phyloP scores from a whole-genome alignment of 2,888 invertebrate species.

The Sphaerophoria taeniata region DNA sequence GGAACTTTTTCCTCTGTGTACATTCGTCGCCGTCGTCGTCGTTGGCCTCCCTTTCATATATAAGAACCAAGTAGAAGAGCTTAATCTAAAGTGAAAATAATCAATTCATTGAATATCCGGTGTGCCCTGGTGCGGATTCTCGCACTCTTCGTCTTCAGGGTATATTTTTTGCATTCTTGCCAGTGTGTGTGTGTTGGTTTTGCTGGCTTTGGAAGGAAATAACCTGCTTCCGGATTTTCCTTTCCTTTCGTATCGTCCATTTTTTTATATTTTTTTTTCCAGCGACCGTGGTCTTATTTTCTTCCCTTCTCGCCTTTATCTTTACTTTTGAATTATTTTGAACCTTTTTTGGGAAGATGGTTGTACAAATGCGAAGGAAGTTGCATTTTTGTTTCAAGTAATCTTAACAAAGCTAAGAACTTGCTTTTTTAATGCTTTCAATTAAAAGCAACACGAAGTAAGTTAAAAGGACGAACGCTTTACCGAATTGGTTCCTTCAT shows the following conservation, averaged over 20 bases:
- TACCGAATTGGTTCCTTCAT: slow-evolving; percentile 38
- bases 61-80: slow-evolving; percentile 29
- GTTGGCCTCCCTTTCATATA: too few relatives aligned
- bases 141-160: not conserved
- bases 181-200: slow-evolving; percentile 23
- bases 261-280: slow-evolving; percentile 11
- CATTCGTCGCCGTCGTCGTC: too few relatives aligned
- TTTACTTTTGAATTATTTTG: not conserved
- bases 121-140: slow-evolving; percentile 39
- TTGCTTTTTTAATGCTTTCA: slow-evolving; percentile 38
- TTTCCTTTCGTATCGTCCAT: not conserved
- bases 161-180: not conserved
- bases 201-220: slow-evolving; percentile 34
- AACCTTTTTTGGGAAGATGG: not conserved
- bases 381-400: slow-evolving; percentile 27
- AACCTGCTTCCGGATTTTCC: slow-evolving; percentile 59
- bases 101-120: slow-evolving; percentile 70
- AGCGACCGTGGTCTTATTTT: slow-evolving; percentile 19
- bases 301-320: slow-evolving; percentile 6
- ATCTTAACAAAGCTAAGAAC: slow-evolving; percentile 24
- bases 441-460: slow-evolving; percentile 37
- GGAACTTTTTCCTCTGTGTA: not conserved
- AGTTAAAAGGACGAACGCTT: slow-evolving; percentile 36
- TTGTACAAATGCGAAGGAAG: slow-evolving; percentile 31
- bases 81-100: slow-evolving; percentile 74